phyloP scores from a whole-genome alignment of 23 tunicate genomes.

The Trididemnum miniatum region DNA sequence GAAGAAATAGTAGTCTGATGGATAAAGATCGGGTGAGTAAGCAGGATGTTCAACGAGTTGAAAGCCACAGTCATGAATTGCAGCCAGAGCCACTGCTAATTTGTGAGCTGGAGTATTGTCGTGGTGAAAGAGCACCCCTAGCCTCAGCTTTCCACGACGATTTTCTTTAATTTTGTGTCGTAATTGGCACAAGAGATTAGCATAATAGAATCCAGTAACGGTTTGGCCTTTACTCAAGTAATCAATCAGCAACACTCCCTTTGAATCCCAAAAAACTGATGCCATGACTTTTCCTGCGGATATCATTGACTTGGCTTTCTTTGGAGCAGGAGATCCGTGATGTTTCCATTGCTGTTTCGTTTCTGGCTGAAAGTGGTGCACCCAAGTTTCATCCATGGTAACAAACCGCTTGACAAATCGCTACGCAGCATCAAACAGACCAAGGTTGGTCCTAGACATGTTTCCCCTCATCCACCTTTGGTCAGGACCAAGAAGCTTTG shows the following conservation, averaged over 20 bases:
- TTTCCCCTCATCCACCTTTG: background rate
- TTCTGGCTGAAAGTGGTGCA: conserved; percentile 22
- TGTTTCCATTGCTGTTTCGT: conserved; percentile 33
- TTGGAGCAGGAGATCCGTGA: conserved; percentile 9
- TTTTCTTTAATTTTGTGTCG: conserved; percentile 12
- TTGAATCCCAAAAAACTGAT: conserved; percentile 17
- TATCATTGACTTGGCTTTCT: conserved; percentile 4
- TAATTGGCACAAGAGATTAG: background rate
- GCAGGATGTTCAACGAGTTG: conserved; percentile 19
- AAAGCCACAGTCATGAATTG: conserved; percentile 31
- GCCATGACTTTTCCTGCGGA: conserved; percentile 23
- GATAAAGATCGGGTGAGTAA: conserved; percentile 27
- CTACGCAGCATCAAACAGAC: background rate
- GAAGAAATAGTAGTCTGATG: conserved; percentile 29
- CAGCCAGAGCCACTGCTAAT: conserved; percentile 23
- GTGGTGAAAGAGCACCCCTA: conserved; percentile 27
- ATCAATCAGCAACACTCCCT: conserved; percentile 9
- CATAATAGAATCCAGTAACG: background rate
- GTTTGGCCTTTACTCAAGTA: conserved; percentile 1
- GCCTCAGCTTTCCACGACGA: conserved; percentile 16
- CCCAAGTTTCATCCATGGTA: conserved; percentile 20
- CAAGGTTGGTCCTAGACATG: background rate
- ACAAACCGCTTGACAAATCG: too few species aligned
- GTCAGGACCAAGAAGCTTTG: background rate
- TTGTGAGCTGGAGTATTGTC: conserved; percentile 40